Base-by-base conservation (phyloP, 2,888 invertebrate genomes). In the Tanypteryx hageni region DNA sequence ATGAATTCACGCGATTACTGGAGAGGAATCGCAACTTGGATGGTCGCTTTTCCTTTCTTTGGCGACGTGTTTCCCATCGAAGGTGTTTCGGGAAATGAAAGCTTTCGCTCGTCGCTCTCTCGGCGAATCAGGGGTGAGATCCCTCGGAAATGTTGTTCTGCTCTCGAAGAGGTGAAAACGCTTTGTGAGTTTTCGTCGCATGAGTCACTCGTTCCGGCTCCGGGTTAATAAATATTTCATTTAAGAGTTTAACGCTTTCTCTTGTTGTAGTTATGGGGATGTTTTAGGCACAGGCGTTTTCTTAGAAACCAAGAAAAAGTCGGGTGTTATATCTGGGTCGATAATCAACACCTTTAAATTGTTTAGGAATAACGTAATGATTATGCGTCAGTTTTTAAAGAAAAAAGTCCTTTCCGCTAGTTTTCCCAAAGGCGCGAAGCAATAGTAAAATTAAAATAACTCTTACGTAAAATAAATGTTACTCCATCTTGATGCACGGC, bases 31-130 rank as follows among this genome's bases (percentile, higher is more conserved):
- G 44, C 44, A 44, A 44, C 44, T 44, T 44, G 68, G 68, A 68
- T 76, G 76, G 3, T 44, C 76, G 22, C 76, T 76, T 76, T 76
- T 76, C 76, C 76, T 76, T 76, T 76, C 76, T 76, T 13, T 27
- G 76, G 4, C 76, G 76, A 27, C 27, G 76, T 76, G 76, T 76
- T 76, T 76, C 76, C 76, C 76, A 76, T 22, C 76, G 76, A 44
- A 44, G 1, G 44, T 44, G 44, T 44, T 44, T 44, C 44, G 1
- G 44, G 44, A 44, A 44, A 44, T 44, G 44, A 44, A 44, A 44
- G 44, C 44, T 44, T 44, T 44, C 44, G 76, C 76, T 27, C 22
- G 76, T 44, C 22, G 76, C 22, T 76, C 44, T 76, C 76, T 76
- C 76, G 13, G 76, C 22, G 22, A 13, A 27, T 76, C 22, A 27